These are phyloP conservation scores for Punctoribates punctum DNA, from an alignment of 2,888 invertebrate genomes.

Conservation along the genomic window DNA sequence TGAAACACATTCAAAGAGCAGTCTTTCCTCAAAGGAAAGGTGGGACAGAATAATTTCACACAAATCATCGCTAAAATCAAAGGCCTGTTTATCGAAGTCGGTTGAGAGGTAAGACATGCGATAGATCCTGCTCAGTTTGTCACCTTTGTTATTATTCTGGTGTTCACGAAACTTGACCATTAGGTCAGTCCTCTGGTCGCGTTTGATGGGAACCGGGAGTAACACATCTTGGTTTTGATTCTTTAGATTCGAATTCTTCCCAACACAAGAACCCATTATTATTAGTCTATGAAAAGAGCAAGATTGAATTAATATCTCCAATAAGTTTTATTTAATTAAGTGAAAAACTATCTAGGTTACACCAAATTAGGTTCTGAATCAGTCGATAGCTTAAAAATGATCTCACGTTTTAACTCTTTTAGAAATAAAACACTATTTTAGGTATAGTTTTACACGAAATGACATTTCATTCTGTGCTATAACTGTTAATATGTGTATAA, in stretches of 20 bases:
- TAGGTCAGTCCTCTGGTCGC: neutral
- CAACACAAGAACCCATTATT: conserved; percentile 3
- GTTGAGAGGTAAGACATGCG: neutral
- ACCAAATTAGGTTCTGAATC: no score
- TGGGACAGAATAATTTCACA: neutral
- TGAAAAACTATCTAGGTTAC: no score
- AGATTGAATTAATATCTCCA: no score
- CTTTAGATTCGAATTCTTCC: neutral
- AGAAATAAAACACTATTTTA: no score
- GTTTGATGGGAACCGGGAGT: neutral
- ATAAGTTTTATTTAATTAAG: no score
- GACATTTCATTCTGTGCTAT: no score
- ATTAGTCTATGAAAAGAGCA: no score
- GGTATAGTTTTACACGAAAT: no score
- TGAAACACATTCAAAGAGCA: neutral
- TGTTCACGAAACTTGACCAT: neutral
- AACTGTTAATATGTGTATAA: no score
- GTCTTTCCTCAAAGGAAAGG: neutral
- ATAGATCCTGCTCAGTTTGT: neutral
- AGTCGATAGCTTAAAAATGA: no score
- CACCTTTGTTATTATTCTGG: neutral
- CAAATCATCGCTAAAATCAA: conserved; percentile 15
- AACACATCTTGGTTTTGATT: neutral
- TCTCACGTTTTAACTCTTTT: no score
- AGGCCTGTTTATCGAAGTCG: neutral